A percentile compares a stretch with the other conserved stretches of the same genome.
Conservation (phyloP, 2,797 vertebrate species). For the Oceanodroma leucorhoa region DNA sequence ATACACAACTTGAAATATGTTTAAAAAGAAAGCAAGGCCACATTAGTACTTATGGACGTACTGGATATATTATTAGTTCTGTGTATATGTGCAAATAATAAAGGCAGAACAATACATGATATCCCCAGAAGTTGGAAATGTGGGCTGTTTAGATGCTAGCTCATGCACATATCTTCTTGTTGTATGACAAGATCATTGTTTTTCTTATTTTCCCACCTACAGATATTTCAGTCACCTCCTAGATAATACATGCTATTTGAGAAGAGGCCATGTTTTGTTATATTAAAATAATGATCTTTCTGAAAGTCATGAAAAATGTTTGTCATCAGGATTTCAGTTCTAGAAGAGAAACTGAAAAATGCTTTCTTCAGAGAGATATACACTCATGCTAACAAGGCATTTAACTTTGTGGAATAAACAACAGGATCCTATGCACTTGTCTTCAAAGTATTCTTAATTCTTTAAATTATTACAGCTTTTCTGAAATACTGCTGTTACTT, state of each 20-base stretch:
- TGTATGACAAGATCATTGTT: not conserved
- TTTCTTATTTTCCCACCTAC: not conserved
- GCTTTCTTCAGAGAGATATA: not conserved
- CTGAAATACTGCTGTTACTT: not conserved
- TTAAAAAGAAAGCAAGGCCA: not conserved
- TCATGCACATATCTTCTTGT: not conserved
- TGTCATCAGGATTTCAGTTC: not conserved
- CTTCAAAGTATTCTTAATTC: not conserved
- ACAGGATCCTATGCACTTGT: not conserved
- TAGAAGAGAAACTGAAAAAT: not conserved
- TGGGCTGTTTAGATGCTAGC: not conserved
- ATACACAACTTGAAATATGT: not conserved
- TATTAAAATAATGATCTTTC: not conserved
- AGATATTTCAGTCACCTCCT: not conserved
- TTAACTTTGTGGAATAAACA: not conserved
- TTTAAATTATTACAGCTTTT: not conserved
- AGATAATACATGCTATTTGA: not conserved
- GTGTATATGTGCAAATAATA: not conserved
- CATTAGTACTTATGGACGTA: not conserved
- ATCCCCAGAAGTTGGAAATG: not conserved
- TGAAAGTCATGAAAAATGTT: not conserved
- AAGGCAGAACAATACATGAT: not conserved
- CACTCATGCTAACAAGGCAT: not conserved
- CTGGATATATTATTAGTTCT: not conserved
- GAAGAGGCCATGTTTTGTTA: not conserved